Percentiles rank a stretch among this genome's conserved stretches.
These are phyloP conservation scores for Saccopteryx leptura DNA, from an alignment of 2,113 vertebrate species.

Conservation along the genomic window DNA sequence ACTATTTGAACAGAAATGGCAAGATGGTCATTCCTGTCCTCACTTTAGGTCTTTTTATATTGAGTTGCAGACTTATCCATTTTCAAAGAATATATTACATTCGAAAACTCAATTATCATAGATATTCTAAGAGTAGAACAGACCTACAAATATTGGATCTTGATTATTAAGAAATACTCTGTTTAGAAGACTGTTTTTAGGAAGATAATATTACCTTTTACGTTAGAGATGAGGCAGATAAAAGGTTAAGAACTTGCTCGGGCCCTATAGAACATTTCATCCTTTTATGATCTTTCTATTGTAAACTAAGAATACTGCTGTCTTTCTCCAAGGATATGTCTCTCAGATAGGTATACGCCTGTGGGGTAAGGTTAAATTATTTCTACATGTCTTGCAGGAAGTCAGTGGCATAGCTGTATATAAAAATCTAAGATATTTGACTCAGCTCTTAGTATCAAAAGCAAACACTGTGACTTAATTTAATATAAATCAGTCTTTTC, in stretches of 20 bases:
- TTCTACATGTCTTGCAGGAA: slow-evolving; percentile 11
- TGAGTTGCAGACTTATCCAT: neutral
- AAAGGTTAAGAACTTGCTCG: neutral
- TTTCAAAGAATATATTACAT: neutral
- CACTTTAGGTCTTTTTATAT: slow-evolving; percentile 15
- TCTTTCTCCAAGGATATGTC: neutral
- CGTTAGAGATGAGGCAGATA: slow-evolving; percentile 3
- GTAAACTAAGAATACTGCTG: neutral
- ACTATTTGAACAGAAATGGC: neutral
- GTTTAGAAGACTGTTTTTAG: neutral
- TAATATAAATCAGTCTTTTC: slow-evolving; percentile 34
- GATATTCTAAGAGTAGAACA: neutral
- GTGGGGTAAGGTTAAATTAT: neutral
- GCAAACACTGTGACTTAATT: slow-evolving; percentile 57
- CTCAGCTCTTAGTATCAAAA: slow-evolving; percentile 44
- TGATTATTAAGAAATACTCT: neutral
- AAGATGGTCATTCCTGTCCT: neutral
- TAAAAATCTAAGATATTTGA: slow-evolving; percentile 36
- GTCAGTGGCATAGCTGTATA: neutral
- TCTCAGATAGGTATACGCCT: neutral
- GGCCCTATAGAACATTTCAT: neutral
- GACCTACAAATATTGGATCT: neutral
- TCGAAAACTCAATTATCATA: neutral
- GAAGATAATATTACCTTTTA: neutral
- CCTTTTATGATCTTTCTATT: slow-evolving; percentile 43